phyloP scores from a whole-genome alignment of 2,797 vertebrate genomes.

The Parauchenoglanis punctatus region DNA sequence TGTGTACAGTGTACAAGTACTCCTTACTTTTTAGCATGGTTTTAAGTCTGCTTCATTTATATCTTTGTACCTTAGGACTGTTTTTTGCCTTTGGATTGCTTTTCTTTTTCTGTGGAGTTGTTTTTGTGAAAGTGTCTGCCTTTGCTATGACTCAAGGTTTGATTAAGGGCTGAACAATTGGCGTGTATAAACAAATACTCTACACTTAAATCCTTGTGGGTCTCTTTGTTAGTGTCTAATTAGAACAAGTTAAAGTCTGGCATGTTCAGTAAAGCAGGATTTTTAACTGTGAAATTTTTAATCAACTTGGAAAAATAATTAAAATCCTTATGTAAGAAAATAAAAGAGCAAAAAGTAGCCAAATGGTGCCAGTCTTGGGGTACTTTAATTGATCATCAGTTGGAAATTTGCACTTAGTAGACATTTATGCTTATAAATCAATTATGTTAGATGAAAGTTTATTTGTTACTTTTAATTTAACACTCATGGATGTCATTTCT shows the following conservation, averaged over 20 bases:
- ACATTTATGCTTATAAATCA: not conserved
- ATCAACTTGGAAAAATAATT: not conserved
- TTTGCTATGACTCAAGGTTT: not conserved
- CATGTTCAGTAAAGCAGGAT: not conserved
- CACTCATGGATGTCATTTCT: not conserved
- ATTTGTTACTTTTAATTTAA: conserved; percentile 10
- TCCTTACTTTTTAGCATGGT: not conserved
- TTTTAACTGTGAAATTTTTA: not conserved
- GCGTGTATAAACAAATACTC: not conserved
- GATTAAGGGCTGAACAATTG: not conserved
- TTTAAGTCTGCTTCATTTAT: not conserved
- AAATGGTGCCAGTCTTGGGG: no score
- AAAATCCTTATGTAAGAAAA: not conserved
- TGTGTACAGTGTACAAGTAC: not conserved
- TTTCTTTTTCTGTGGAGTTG: not conserved
- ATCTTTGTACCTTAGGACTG: not conserved
- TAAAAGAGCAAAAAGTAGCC: not conserved
- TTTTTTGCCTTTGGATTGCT: not conserved
- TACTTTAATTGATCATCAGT: not conserved
- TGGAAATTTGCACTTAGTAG: not conserved
- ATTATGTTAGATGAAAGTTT: not conserved
- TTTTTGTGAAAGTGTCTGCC: not conserved
- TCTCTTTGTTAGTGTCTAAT: conserved; percentile 6
- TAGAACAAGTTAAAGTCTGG: not conserved
- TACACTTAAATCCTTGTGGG: not conserved